Evolutionary conservation across 2,888 invertebrate genomes (phyloP).

Genomic region (Lycophotia porphyrea): DNA sequence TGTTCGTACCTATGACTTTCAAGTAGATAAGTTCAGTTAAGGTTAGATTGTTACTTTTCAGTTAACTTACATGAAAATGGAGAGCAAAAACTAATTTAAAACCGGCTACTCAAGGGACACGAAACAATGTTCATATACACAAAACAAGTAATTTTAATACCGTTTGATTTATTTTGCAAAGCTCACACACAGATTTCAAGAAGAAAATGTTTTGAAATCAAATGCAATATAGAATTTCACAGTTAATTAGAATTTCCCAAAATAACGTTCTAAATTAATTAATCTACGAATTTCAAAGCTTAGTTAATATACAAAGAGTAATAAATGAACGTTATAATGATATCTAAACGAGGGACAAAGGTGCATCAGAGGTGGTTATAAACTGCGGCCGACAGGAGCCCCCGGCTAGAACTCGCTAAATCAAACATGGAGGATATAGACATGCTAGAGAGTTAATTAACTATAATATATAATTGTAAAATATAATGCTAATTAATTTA

Average conservation of each 20-base stretch:
- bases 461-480: neutral
- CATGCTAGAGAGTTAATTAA: neutral
- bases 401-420: conserved; percentile 19
- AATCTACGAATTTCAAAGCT: conserved; percentile 14
- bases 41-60: conserved; percentile 56
- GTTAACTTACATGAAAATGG: conserved; percentile 70
- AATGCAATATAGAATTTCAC: conserved; percentile 1
- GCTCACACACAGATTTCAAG: neutral
- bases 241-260: conserved; percentile 17
- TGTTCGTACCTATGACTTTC: conserved; percentile 8
- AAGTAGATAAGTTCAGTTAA: conserved; percentile 24
- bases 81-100: conserved; percentile 69
- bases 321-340: conserved; percentile 4
- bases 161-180: neutral
- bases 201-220: neutral
- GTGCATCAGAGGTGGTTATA: conserved; percentile 42
- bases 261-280: conserved; percentile 19
- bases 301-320: conserved; percentile 22
- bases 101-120: conserved; percentile 42
- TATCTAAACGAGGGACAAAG: conserved; percentile 46
- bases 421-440: conserved; percentile 11
- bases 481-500: neutral
- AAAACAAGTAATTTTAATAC: conserved; percentile 6
- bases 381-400: conserved; percentile 41
- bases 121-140: conserved; percentile 6